Percentiles rank a stretch among this genome's conserved stretches.
Conservation (phyloP, 2,888 invertebrate genomes). For the Macrostomum cliftonense region DNA sequence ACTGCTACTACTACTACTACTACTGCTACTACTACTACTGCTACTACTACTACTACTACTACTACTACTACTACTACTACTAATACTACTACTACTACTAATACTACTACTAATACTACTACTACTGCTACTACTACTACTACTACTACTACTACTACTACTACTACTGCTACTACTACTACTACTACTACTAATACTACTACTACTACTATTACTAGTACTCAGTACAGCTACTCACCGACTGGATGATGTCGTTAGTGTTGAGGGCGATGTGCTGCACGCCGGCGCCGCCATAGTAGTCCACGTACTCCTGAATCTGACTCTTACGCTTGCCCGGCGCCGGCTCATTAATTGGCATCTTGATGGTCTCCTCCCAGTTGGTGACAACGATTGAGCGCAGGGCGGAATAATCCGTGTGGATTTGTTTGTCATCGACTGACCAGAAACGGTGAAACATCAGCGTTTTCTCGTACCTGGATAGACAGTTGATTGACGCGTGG, state of each 20-base stretch:
- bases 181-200: too few relatives aligned
- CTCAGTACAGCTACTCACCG: constrained; percentile 42
- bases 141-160: too few relatives aligned
- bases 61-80: neutral
- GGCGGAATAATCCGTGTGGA: constrained; percentile 86
- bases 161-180: too few relatives aligned
- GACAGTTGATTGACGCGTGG: neutral
- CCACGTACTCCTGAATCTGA: constrained; percentile 89
- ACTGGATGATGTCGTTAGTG: constrained; percentile 66
- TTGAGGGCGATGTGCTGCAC: constrained; percentile 97
- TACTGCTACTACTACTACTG: too few relatives aligned
- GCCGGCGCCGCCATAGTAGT: constrained; percentile 89
- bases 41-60: too few relatives aligned
- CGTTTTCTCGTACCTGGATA: constrained; percentile 50
- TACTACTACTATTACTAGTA: too few relatives aligned
- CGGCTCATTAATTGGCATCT: constrained; percentile 94
- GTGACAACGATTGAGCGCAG: constrained; percentile 89
- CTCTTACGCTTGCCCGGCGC: constrained; percentile 80
- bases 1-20: too few relatives aligned
- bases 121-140: neutral
- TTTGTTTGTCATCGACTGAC: constrained; percentile 88
- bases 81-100: too few relatives aligned
- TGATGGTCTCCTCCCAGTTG: constrained; percentile 88
- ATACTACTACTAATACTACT: too few relatives aligned
- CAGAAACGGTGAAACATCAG: constrained; percentile 70